phyloP scores from a whole-genome alignment of 2,113 vertebrate genomes.

The Apeltes quadracus region DNA sequence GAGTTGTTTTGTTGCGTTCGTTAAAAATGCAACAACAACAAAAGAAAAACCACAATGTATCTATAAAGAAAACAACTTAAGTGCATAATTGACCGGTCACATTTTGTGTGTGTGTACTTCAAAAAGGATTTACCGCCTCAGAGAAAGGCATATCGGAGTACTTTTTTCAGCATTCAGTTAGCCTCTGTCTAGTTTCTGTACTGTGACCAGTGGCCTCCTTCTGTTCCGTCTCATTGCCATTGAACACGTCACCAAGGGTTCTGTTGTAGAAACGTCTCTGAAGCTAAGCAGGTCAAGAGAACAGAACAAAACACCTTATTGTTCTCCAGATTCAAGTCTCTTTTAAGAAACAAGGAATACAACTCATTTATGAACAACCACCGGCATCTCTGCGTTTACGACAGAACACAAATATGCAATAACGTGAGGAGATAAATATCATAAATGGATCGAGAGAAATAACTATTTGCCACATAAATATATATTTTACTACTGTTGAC shows the following conservation, averaged over 20 bases:
- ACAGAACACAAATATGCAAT: neutral
- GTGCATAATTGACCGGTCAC: no score
- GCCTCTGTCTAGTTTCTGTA: neutral
- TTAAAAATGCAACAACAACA: no score
- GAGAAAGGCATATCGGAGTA: neutral
- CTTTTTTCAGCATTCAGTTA: neutral
- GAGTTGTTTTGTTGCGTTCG: no score
- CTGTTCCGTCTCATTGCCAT: neutral
- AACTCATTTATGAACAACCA: neutral
- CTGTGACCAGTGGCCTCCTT: neutral
- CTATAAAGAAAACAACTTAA: no score
- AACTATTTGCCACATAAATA: neutral
- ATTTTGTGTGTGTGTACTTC: neutral
- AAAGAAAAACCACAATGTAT: no score
- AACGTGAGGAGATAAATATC: neutral
- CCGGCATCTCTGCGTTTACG: neutral
- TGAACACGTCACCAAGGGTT: neutral
- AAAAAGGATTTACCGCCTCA: neutral
- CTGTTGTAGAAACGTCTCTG: neutral
- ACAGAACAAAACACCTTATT: neutral
- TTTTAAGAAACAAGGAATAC: neutral
- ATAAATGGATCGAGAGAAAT: neutral
- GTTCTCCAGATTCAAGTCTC: neutral
- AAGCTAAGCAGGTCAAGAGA: neutral
- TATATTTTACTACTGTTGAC: no score